phyloP scores from a whole-genome alignment of 2,797 vertebrate genomes.

The Peromyscus aztecus region DNA sequence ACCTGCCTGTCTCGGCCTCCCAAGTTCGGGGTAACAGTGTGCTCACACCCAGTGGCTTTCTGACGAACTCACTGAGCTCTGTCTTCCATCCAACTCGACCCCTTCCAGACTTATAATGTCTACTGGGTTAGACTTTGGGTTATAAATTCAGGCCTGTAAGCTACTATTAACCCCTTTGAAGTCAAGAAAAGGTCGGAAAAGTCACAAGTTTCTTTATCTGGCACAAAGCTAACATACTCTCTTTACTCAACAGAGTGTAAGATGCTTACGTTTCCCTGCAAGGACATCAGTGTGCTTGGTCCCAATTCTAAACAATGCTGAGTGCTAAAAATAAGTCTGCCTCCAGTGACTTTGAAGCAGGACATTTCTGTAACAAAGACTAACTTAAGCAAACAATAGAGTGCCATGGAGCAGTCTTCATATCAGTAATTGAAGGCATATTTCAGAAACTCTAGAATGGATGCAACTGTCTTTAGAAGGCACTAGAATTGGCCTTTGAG shows the following conservation, averaged over 20 bases:
- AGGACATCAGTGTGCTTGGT: background rate
- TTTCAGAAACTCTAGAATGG: background rate
- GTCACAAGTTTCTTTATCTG: slow-evolving; percentile 29
- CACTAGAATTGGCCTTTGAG: background rate
- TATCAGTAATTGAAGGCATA: background rate
- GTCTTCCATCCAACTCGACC: background rate
- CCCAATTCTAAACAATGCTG: slow-evolving; percentile 25
- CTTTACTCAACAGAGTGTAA: slow-evolving; percentile 17
- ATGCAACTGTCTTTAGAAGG: background rate
- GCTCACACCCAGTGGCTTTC: background rate
- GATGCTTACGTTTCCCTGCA: background rate
- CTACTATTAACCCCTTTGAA: background rate
- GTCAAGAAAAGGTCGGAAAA: slow-evolving; percentile 50
- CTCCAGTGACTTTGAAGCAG: slow-evolving; percentile 9
- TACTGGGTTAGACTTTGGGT: background rate
- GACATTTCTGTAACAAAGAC: slow-evolving; percentile 9
- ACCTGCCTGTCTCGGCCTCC: background rate
- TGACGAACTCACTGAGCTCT: background rate
- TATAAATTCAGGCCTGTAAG: slow-evolving; percentile 14
- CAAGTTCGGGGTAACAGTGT: background rate
- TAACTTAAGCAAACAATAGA: slow-evolving; percentile 30
- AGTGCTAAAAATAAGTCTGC: slow-evolving; percentile 44
- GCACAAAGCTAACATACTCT: background rate
- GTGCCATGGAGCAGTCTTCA: background rate
- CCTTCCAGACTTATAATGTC: background rate